Evolutionary conservation across 2,888 invertebrate genomes (phyloP), one percentile per base, ranked within the genome.

Genomic region (Lomographa bimaculata): DNA sequence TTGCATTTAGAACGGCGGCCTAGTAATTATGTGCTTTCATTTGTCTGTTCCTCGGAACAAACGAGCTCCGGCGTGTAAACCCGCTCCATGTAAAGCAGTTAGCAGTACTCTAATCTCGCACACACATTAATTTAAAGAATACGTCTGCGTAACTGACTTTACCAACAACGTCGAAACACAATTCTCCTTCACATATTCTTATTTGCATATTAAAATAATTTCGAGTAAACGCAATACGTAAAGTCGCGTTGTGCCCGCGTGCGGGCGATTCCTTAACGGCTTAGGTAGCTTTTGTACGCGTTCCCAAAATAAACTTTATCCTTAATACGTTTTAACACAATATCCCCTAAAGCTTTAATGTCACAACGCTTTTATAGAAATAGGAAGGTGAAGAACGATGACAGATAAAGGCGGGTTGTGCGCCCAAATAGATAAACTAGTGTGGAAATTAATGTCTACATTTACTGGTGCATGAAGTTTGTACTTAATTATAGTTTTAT

Each of bases 141-240:
- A 86, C 79, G 83, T 84, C 85, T 81, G 78, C 79, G 81, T 80
- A 82, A 82, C 85, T 71, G 65, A 82, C 80, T 82, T 72, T 70
- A 78, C 79, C 75, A 76, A 79, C 85, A 79, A 75, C 79, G 78
- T 81, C 79, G 79, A 79, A 84, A 83, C 73, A 83, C 80, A 86
- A 84, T 87, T 79, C 85, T 78, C 76, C 79, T 84, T 79, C 82
- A 86, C 87, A 86, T 86, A 81, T 87, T 84, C 85, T 83, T 87
- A 89, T 89, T 89, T 87, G 85, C 87, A 87, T 87, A 87, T 87
- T 86, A 89, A 89, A 89, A 87, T 89, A 83, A 89, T 89, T 87
- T 89, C 84, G 69, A 86, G 82, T 82, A 77, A 87, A 80, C 85
- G 83, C 83, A 82, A 82, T 86, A 87, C 81, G 81, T 81, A 79